Base-by-base conservation (phyloP, 2,888 invertebrate species). In the Sceliomorpha sp. region DNA sequence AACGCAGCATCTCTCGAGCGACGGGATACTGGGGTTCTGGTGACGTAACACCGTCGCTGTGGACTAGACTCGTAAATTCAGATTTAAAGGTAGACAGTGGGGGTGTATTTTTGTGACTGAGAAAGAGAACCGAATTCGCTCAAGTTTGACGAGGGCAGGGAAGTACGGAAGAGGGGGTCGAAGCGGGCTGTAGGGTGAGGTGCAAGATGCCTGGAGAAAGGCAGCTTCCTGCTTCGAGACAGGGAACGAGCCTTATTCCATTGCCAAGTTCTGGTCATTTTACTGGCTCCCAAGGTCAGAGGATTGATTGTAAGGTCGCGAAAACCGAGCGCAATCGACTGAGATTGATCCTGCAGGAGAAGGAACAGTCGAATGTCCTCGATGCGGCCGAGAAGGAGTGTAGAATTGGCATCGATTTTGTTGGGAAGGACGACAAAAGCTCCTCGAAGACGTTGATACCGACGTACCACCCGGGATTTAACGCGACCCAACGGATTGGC, bases 271-370 rank as follows among this genome's bases (percentile, higher is more conserved):
- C 56, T 9, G 73, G 69, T 2, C 74, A 76, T 10, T 75, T 74
- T 3, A 29, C 73, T 1, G 12, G 20, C 0, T 29, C 44, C 7
- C 55, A 69, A 14, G 68, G 59, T 14, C 75, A 75, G n/a, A 78
- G 69, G 31, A 29, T 69, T 2, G 72, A 78, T 34, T 78, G 75
- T 34, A 88, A 88, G 64, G 69, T 82, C 6, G 81, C 73, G 0
- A 88, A 88, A 45, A 88, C 88, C 1, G 84, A 87, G 66, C 80
- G 76, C 60, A 88, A 88, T 71, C 82, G 83, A n/a, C 51, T 86
- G 51, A 77, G 75, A 4, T 48, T 87, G 9, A 84, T 85, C 26
- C 72, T 85, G 73, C 81, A 81, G 51, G 74, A 70, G 10, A 58
- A 69, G 6, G 63, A 66, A 10, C 53, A 29, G 26, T 62, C 40